Percentiles rank a stretch among this genome's conserved stretches.
Evolutionary conservation across 2,113 vertebrate genomes (phyloP).

Genomic region (Abramis brama): DNA sequence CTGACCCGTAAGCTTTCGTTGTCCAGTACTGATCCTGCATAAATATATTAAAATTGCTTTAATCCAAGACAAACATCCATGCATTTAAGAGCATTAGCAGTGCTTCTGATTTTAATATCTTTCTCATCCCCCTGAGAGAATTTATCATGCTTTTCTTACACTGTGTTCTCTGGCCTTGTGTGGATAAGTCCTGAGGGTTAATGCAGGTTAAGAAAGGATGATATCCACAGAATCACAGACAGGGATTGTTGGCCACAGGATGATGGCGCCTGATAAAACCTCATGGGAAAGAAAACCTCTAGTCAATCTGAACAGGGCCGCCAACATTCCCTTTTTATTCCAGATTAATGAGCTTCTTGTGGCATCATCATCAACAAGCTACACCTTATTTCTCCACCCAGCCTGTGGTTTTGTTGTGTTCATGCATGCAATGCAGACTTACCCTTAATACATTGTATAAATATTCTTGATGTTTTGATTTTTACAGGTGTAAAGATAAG

Average conservation of each 20-base stretch:
- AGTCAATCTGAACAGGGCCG: neutral
- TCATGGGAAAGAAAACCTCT: neutral
- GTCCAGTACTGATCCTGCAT: slow-evolving; percentile 7
- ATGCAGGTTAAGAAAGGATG: neutral
- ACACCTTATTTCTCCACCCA: neutral
- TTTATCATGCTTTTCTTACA: slow-evolving; percentile 13
- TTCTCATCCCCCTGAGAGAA: slow-evolving; percentile 5
- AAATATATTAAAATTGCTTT: slow-evolving; percentile 33
- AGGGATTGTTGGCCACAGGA: neutral
- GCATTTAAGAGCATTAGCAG: slow-evolving; percentile 46
- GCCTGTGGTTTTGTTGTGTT: neutral
- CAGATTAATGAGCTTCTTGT: neutral
- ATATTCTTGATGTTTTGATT: neutral
- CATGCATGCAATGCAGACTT: neutral
- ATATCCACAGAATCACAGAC: neutral
- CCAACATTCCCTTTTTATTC: neutral
- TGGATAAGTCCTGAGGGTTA: neutral
- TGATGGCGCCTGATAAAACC: neutral
- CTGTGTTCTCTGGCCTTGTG: neutral
- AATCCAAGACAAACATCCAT: slow-evolving; percentile 42
- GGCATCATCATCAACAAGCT: neutral
- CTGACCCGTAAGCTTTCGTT: neutral
- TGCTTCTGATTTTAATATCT: slow-evolving; percentile 19
- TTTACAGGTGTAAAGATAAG: slow-evolving; percentile 28
- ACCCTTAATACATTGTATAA: neutral